Percentiles rank a stretch among this genome's conserved stretches.
phyloP scores from a whole-genome alignment of 1,140 invertebrate genomes.

The Nasonia longicornis region DNA sequence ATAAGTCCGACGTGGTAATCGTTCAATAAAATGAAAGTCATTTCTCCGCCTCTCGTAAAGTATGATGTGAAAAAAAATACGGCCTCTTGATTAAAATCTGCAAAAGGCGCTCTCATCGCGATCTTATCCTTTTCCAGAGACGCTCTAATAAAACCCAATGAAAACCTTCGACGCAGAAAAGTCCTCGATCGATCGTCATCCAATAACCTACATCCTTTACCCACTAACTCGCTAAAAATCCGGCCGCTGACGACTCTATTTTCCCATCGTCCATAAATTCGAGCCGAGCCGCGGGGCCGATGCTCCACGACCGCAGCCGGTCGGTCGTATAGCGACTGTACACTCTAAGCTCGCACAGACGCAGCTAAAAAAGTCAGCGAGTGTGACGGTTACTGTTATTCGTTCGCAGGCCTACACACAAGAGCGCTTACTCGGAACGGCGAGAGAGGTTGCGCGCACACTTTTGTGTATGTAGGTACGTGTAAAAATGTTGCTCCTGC shows the following conservation, averaged over 20 bases:
- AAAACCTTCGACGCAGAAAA: background rate
- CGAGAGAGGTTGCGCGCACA: background rate
- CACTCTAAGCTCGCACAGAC: slow-evolving; percentile 9
- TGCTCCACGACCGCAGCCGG: slow-evolving; percentile 46
- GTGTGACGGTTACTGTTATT: slow-evolving; percentile 69
- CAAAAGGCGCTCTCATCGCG: background rate
- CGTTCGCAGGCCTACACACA: slow-evolving; percentile 56
- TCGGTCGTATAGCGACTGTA: slow-evolving; percentile 33
- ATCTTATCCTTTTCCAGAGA: background rate
- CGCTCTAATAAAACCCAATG: background rate
- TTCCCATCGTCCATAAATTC: background rate
- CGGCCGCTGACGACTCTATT: background rate
- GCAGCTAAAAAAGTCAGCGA: slow-evolving; percentile 62
- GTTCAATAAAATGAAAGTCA: background rate
- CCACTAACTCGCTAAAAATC: background rate
- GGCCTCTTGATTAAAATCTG: background rate
- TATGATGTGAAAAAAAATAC: background rate
- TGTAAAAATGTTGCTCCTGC: slow-evolving; percentile 27
- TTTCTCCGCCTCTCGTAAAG: background rate
- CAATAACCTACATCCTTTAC: background rate
- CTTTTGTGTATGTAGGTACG: background rate
- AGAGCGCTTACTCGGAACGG: slow-evolving; percentile 54
- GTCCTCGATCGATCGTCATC: background rate
- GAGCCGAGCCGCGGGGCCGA: background rate
- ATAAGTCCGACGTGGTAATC: background rate